phyloP scores from a whole-genome alignment of 1,140 invertebrate species.

The Bathynomus jamesi region DNA sequence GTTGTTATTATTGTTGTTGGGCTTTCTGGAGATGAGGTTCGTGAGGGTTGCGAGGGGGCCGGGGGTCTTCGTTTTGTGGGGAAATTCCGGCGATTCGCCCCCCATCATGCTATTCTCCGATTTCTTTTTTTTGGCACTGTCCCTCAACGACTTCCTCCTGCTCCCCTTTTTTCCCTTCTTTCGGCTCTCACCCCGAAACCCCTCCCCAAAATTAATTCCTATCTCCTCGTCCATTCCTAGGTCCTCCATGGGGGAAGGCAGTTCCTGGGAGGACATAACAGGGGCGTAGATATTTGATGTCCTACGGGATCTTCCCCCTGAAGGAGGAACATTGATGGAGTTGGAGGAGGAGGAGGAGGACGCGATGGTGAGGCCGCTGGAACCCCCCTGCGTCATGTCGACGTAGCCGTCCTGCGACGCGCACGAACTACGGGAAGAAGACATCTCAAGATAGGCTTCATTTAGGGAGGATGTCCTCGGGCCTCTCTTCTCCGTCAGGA shows the following conservation, averaged over 20 bases:
- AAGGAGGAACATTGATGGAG: conserved; percentile 20
- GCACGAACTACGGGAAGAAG: neutral
- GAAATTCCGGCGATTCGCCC: neutral
- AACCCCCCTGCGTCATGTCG: conserved; percentile 28
- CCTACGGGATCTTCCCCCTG: conserved; percentile 4
- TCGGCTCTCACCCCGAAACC: conserved; percentile 45
- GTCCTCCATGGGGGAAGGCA: conserved; percentile 46
- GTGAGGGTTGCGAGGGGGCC: conserved; percentile 25
- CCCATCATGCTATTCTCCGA: conserved; percentile 53
- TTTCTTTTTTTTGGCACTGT: conserved; percentile 61
- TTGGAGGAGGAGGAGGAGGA: conserved; percentile 20
- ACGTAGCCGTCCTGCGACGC: conserved; percentile 20
- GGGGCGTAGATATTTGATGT: neutral
- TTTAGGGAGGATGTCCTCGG: conserved; percentile 1
- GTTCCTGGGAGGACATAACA: conserved; percentile 6
- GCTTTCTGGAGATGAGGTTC: conserved; percentile 26
- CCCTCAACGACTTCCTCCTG: conserved; percentile 61
- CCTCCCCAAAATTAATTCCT: too few species aligned
- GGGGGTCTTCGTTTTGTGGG: conserved; percentile 17
- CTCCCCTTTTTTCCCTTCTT: conserved; percentile 60
- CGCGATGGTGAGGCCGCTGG: conserved; percentile 13
- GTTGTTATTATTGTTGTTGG: neutral
- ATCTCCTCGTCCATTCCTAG: conserved; percentile 41
- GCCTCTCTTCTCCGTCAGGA: neutral
- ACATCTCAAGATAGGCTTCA: neutral